phyloP scores from a whole-genome alignment of 1,140 invertebrate genomes.

The Tribolium madens region DNA sequence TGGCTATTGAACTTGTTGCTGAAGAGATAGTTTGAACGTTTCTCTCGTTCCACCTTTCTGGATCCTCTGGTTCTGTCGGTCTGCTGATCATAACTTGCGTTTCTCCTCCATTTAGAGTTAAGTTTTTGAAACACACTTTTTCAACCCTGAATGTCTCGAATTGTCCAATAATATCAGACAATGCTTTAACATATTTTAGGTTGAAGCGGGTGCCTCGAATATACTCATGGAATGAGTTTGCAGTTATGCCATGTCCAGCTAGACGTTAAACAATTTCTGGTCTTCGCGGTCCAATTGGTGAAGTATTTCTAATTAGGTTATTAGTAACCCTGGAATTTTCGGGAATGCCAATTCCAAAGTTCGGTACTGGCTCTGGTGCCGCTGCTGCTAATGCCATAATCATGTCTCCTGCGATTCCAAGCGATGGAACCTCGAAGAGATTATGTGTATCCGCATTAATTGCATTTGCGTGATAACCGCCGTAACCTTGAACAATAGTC shows the following conservation, averaged over 20 bases:
- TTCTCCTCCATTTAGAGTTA: constrained; percentile 46
- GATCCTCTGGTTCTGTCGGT: constrained; percentile 45
- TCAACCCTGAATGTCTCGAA: constrained; percentile 49
- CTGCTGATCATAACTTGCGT: constrained; percentile 48
- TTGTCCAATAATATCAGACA: constrained; percentile 51
- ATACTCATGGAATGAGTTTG: constrained; percentile 48
- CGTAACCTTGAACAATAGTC: constrained; percentile 49
- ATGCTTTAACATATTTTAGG: constrained; percentile 46
- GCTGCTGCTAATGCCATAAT: constrained; percentile 45
- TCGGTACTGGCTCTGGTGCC: constrained; percentile 47
- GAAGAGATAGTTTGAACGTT: constrained; percentile 44
- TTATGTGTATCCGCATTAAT: constrained; percentile 55
- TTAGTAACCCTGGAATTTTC: constrained; percentile 13
- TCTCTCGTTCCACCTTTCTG: constrained; percentile 31
- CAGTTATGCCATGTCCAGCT: constrained; percentile 49
- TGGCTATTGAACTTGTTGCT: constrained; percentile 44
- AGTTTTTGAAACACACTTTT: constrained; percentile 51
- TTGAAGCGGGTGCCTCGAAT: constrained; percentile 53
- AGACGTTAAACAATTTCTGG: constrained; percentile 53
- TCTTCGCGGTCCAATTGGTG: constrained; percentile 49
- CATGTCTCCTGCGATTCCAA: constrained; percentile 59
- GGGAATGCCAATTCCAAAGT: constrained; percentile 52
- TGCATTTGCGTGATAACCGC: constrained; percentile 54
- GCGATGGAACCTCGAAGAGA: constrained; percentile 57
- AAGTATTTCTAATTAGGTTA: constrained; percentile 47